A percentile compares a stretch with the other conserved stretches of the same genome.
phyloP scores from a whole-genome alignment of 2,113 vertebrate species.

The Nestor notabilis region DNA sequence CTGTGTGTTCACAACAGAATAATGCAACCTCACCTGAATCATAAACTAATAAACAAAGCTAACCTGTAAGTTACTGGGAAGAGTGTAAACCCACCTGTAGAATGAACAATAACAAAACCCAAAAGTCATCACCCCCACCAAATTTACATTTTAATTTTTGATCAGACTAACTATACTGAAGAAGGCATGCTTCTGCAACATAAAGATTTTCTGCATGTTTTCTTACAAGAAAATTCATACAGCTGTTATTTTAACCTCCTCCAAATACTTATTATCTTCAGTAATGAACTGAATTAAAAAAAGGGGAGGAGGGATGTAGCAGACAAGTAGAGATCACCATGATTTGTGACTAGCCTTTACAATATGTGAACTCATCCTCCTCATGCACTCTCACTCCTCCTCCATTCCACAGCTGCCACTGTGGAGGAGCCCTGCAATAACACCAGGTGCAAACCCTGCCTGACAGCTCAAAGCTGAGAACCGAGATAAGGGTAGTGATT shows the following conservation, averaged over 20 bases:
- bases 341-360: not conserved
- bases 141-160: not conserved
- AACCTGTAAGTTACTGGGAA: not conserved
- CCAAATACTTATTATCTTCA: not conserved
- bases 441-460: too few species aligned
- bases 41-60: not conserved
- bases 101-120: not conserved
- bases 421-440: not conserved
- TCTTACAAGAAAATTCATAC: not conserved
- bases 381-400: not conserved
- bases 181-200: not conserved
- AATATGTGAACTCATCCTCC: not conserved
- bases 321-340: not conserved
- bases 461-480: not conserved
- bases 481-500: not conserved
- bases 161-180: not conserved
- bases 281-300: not conserved
- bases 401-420: not conserved
- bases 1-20: not conserved
- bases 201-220: not conserved
- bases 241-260: not conserved
- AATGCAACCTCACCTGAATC: not conserved
- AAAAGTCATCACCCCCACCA: not conserved
- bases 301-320: not conserved
- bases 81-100: not conserved